These are phyloP conservation scores for Alligator mississippiensis DNA, from an alignment of 2,113 vertebrate species.

Conservation along the genomic window DNA sequence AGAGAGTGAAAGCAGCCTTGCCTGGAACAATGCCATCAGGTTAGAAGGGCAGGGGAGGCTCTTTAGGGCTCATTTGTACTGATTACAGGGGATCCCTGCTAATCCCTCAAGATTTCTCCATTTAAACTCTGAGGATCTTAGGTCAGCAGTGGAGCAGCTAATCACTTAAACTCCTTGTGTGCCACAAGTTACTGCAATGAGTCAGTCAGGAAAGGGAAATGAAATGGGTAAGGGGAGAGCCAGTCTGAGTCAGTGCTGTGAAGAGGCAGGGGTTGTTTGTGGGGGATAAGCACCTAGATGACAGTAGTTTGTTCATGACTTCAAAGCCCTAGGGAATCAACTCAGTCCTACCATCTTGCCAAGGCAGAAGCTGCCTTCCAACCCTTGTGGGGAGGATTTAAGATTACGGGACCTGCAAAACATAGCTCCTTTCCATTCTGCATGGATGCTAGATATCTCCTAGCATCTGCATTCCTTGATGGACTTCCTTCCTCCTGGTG, in stretches of 20 bases:
- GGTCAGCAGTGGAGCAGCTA: neutral
- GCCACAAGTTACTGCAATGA: neutral
- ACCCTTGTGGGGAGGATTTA: neutral
- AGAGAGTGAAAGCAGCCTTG: neutral
- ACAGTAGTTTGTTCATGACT: neutral
- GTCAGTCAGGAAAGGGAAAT: neutral
- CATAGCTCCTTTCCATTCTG: fast-evolving
- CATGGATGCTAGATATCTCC: neutral
- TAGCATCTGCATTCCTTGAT: neutral
- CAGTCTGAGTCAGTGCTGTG: fast-evolving
- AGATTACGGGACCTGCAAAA: neutral
- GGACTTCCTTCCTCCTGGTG: neutral
- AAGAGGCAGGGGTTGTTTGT: fast-evolving
- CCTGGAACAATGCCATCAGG: slow-evolving; percentile 4
- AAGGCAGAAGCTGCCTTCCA: neutral
- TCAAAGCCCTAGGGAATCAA: fast-evolving
- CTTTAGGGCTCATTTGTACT: slow-evolving; percentile 13
- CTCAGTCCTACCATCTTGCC: neutral
- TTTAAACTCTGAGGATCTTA: fast-evolving
- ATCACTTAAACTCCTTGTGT: neutral
- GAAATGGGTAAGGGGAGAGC: neutral
- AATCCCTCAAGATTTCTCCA: neutral
- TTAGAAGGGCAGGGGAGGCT: slow-evolving; percentile 13
- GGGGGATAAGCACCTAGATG: neutral
- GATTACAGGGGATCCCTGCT: slow-evolving; percentile 9